A percentile compares a stretch with the other conserved stretches of the same genome.
Conservation (phyloP, 1,140 invertebrate species). For the Maconellicoccus hirsutus region DNA sequence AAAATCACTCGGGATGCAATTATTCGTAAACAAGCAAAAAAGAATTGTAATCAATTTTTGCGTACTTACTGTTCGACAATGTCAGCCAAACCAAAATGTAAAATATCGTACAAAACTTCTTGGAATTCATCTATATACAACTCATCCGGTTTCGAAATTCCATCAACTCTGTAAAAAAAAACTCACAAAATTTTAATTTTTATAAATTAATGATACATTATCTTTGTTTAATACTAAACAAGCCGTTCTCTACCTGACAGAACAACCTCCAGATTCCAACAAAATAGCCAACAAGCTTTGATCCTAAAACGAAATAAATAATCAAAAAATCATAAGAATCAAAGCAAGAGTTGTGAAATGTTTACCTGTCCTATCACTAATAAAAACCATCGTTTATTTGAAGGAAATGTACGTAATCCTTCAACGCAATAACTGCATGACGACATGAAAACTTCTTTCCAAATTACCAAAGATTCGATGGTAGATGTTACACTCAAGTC, state of each 20-base stretch:
- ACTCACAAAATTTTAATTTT: neutral
- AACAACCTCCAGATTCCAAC: conserved; percentile 54
- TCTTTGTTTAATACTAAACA: too few relatives aligned
- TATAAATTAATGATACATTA: too few relatives aligned
- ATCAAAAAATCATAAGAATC: neutral
- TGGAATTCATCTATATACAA: neutral
- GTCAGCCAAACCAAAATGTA: neutral
- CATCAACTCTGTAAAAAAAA: neutral
- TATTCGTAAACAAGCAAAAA: too few relatives aligned
- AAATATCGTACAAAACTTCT: neutral
- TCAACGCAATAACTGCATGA: conserved; percentile 36
- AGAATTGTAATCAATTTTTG: too few relatives aligned
- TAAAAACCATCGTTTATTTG: conserved; percentile 54
- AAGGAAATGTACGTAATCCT: conserved; percentile 26
- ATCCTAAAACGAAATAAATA: conserved; percentile 25
- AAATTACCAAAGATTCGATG: conserved; percentile 56
- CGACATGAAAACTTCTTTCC: conserved; percentile 55
- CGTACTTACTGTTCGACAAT: neutral
- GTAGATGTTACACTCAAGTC: conserved; percentile 49
- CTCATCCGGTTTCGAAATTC: neutral
- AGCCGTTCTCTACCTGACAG: conserved; percentile 34
- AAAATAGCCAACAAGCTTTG: conserved; percentile 49
- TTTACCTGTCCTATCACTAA: conserved; percentile 56
- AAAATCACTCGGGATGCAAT: too few relatives aligned
- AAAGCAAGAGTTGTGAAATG: too few relatives aligned